phyloP scores from a whole-genome alignment of 2,888 invertebrate species.

The Trachelus tabidus region DNA sequence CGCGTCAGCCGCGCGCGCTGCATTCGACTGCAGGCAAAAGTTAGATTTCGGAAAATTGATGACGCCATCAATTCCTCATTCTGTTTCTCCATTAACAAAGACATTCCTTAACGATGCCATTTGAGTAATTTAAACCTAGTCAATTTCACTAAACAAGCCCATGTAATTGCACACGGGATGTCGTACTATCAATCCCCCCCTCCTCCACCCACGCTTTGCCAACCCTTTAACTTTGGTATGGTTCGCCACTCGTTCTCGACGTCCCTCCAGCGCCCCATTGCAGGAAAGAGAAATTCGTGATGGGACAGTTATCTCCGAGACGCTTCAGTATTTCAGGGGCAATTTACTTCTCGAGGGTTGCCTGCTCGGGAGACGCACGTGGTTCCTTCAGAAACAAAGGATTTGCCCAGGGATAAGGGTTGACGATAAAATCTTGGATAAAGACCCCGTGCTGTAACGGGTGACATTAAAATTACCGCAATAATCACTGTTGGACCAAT shows the following conservation, averaged over 20 bases:
- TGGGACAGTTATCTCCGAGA: background rate
- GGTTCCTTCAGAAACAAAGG: background rate
- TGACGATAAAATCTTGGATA: background rate
- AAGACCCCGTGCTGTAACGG: background rate
- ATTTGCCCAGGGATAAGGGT: background rate
- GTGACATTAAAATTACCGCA: background rate
- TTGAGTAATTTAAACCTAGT: background rate
- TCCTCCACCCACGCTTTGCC: fast-evolving
- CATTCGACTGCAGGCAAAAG: too few relatives aligned
- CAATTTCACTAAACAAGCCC: background rate
- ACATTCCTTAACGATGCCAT: background rate
- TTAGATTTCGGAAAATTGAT: too few relatives aligned
- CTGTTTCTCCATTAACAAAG: background rate
- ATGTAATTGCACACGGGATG: background rate
- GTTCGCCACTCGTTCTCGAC: background rate
- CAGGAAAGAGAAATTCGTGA: background rate
- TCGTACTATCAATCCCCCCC: background rate
- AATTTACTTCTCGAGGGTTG: background rate
- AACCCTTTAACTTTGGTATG: background rate
- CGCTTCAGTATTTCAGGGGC: background rate
- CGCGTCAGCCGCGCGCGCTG: too few relatives aligned
- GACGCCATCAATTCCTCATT: too few relatives aligned
- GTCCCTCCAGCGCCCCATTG: background rate
- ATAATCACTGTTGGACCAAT: fast-evolving
- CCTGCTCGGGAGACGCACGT: background rate